Percentiles rank a stretch among this genome's conserved stretches.
Conservation (phyloP, 2,113 vertebrate species). For the Ranitomeya imitator region DNA sequence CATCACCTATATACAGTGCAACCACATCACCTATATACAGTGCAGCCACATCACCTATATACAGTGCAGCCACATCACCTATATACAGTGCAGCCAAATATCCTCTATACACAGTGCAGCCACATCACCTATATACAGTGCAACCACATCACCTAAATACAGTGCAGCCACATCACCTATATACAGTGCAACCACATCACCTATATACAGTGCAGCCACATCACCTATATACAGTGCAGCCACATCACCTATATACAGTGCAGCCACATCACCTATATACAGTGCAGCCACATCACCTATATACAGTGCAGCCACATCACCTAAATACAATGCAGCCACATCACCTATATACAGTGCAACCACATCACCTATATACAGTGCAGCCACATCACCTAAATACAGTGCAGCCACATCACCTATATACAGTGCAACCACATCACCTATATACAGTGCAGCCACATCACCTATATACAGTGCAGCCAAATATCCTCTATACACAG, state of each 20-base stretch:
- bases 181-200: no score
- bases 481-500: background rate
- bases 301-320: background rate
- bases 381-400: no score
- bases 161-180: no score
- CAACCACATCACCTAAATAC: no score
- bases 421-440: background rate
- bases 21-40: background rate
- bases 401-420: background rate
- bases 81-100: no score
- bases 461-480: no score
- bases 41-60: background rate
- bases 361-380: no score
- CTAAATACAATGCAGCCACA: no score
- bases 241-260: background rate
- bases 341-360: no score
- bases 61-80: background rate
- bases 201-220: no score
- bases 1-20: no score
- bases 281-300: background rate
- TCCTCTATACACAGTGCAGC: background rate
- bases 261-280: background rate
- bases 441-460: background rate
- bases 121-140: no score
- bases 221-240: background rate